Evolutionary conservation across 1,140 invertebrate genomes (phyloP), one percentile per base, ranked within the genome.

Genomic region (Teleopsis dalmanni): DNA sequence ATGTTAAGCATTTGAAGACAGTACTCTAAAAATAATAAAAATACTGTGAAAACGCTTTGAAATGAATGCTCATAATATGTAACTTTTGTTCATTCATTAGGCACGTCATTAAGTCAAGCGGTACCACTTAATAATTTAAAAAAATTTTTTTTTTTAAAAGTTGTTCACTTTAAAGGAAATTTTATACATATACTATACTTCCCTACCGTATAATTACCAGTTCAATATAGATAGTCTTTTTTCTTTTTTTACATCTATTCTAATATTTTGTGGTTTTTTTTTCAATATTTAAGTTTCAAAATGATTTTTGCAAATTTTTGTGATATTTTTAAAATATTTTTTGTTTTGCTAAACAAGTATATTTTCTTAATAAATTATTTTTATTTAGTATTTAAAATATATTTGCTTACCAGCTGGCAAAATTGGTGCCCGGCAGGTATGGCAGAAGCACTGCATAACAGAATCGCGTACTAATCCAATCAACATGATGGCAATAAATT

Each of bases 361-460:
- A n/a, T n/a, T n/a, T n/a, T n/a, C n/a, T n/a, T n/a, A n/a, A n/a
- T n/a, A n/a, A n/a, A n/a, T n/a, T n/a, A n/a, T n/a, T n/a, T n/a
- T n/a, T n/a, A n/a, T n/a, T n/a, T n/a, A n/a, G n/a, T n/a, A n/a
- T n/a, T n/a, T n/a, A n/a, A n/a, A n/a, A n/a, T 6, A 29, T 43
- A 29, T 31, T 43, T 7, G 16, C 77, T 78, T 76, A 87, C 84
- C 83, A 76, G 83, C 77, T 60, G 81, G 76, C 57, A 82, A 74
- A 55, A 87, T 74, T 52, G 85, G 85, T 63, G 84, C 84, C 68
- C 86, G 82, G 80, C 87, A 91, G 72, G 85, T 85, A 71, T 88
- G 85, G 76, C 87, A 91, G 76, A 91, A 89, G 77, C 87, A 91
- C 77, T 88, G 84, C 80, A 89, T 78, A 68, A 91, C 84, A 59